These are phyloP conservation scores for Zele albiditarsus DNA, from an alignment of 2,888 invertebrate genomes.

Conservation along the genomic window DNA sequence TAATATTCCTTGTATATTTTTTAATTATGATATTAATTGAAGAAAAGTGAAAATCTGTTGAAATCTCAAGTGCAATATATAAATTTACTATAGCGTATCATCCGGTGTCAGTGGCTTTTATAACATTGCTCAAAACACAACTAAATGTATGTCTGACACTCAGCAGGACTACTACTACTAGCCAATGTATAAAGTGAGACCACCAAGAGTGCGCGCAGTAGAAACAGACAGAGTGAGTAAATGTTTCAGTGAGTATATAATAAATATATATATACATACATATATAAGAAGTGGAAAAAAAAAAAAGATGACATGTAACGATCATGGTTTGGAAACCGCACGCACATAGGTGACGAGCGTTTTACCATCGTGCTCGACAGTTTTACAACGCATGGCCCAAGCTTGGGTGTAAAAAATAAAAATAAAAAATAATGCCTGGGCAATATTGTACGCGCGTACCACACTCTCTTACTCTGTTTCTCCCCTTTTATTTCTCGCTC, in stretches of 20 bases:
- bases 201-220: neutral
- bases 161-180: constrained; percentile 10
- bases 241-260: constrained; percentile 1
- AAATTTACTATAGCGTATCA: neutral
- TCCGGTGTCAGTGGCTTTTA: neutral
- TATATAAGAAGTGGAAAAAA: neutral
- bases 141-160: constrained; percentile 23
- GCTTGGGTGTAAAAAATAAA: neutral
- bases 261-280: neutral
- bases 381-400: constrained; percentile 25
- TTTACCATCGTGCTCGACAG: constrained; percentile 36
- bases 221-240: neutral
- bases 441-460: neutral
- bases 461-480: neutral
- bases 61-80: neutral
- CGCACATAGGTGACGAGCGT: constrained; percentile 35
- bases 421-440: constrained; percentile 22
- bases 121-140: neutral
- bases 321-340: constrained; percentile 9
- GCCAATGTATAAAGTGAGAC: neutral
- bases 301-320: neutral
- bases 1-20: too few species aligned
- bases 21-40: too few species aligned
- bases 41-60: neutral
- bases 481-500: neutral